Evolutionary conservation across 2,113 vertebrate genomes (phyloP).

Genomic region (Hippocampus guttulatus): DNA sequence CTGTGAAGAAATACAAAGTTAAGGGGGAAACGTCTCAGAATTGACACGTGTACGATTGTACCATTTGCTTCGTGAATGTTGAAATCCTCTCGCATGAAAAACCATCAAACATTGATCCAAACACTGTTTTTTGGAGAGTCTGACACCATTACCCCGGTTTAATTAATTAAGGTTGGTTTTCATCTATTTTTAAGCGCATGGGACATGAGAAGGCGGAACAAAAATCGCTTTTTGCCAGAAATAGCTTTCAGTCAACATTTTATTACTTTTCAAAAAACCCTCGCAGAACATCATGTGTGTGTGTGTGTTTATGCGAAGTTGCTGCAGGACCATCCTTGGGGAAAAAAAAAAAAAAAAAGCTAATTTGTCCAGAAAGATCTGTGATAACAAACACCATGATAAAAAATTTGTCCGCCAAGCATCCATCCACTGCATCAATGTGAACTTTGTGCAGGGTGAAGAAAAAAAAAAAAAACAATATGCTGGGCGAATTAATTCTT

Average conservation of each 20-base stretch:
- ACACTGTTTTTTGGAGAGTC: neutral
- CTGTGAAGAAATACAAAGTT: constrained; percentile 1
- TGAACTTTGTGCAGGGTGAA: neutral
- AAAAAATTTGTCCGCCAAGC: neutral
- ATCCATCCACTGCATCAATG: neutral
- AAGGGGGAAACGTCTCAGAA: neutral
- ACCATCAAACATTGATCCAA: neutral
- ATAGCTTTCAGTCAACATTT: neutral
- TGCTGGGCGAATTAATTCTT: neutral
- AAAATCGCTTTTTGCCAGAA: neutral
- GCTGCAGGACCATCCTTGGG: neutral
- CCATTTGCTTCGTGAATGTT: neutral
- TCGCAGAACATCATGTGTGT: neutral
- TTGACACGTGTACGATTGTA: neutral
- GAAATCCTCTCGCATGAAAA: neutral
- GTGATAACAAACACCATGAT: neutral
- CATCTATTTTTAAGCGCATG: neutral
- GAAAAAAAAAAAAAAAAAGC: neutral
- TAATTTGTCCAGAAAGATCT: neutral
- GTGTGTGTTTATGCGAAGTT: neutral
- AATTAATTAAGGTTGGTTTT: neutral
- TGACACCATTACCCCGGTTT: neutral
- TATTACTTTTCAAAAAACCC: neutral
- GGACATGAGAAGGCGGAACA: neutral
- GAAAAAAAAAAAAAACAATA: neutral